A percentile compares a stretch with the other conserved stretches of the same genome.
Evolutionary conservation across 2,113 vertebrate genomes (phyloP).

Genomic region (Furnarius figulus): DNA sequence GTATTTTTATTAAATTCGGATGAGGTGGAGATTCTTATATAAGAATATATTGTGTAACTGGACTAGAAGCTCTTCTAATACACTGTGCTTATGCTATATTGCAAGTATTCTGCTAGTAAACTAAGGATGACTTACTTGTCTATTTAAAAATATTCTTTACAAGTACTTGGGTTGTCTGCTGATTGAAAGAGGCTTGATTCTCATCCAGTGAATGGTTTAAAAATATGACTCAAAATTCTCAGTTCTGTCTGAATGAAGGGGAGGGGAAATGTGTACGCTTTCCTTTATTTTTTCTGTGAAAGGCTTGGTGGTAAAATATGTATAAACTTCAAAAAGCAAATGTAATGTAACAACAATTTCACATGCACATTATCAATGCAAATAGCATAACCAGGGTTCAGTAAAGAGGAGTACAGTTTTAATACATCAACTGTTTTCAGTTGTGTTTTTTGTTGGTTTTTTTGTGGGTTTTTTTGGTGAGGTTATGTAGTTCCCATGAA

Average conservation of each 20-base stretch:
- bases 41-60: slow-evolving; percentile 58
- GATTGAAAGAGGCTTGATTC: neutral
- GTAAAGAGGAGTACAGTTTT: neutral
- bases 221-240: neutral
- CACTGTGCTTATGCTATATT: neutral
- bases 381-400: neutral
- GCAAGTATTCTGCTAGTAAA: neutral
- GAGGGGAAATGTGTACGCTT: neutral
- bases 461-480: neutral
- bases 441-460: neutral
- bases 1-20: slow-evolving; percentile 45
- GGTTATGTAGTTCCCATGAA: neutral
- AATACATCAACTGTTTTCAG: neutral
- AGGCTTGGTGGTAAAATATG: neutral
- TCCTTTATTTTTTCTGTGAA: neutral
- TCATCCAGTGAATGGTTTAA: neutral
- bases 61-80: neutral
- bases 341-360: neutral
- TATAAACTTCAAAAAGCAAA: neutral
- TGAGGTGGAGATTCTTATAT: slow-evolving; percentile 31
- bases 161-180: neutral
- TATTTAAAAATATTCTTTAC: neutral
- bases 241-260: neutral
- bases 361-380: neutral
- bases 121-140: neutral